Conservation (phyloP, 2,888 invertebrate genomes). For the Dynastes maya region DNA sequence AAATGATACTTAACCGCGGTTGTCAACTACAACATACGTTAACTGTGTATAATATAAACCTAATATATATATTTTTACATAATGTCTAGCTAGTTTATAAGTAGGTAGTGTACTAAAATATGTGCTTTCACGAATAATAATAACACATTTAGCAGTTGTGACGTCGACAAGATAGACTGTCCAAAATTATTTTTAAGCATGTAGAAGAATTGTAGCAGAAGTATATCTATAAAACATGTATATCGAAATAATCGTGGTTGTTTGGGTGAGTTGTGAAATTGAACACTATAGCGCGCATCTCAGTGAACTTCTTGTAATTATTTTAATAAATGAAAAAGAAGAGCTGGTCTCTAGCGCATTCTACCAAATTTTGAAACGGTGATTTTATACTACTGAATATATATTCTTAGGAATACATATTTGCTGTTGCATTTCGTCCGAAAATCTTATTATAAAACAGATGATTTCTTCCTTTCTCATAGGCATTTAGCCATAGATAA, state of each 20-base stretch:
- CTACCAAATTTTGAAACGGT: constrained; percentile 3
- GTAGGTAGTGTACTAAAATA: constrained; percentile 39
- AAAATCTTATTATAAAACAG: constrained; percentile 1
- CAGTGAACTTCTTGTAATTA: constrained; percentile 17
- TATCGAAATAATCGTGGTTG: constrained; percentile 35
- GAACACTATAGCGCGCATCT: constrained; percentile 15
- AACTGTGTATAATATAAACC: constrained; percentile 36
- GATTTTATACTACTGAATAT: constrained; percentile 21
- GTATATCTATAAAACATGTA: constrained; percentile 10
- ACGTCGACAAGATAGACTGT: constrained; percentile 34
- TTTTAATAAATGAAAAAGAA: constrained; percentile 28
- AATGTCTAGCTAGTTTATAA: constrained; percentile 24
- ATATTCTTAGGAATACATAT: constrained; percentile 12
- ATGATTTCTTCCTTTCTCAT: not conserved
- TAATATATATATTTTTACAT: constrained; percentile 42
- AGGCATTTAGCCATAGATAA: not conserved
- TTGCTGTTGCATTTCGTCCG: not conserved
- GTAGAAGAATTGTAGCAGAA: constrained; percentile 14
- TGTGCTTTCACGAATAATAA: constrained; percentile 41
- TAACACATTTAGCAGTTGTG: constrained; percentile 23
- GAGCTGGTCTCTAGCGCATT: constrained; percentile 36
- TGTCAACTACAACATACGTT: constrained; percentile 34
- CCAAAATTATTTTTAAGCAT: constrained; percentile 39
- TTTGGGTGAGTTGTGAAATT: constrained; percentile 36
- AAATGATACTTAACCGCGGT: constrained; percentile 20